Conservation (phyloP, 2,113 vertebrate species). For the Phylloscopus whistleri region DNA sequence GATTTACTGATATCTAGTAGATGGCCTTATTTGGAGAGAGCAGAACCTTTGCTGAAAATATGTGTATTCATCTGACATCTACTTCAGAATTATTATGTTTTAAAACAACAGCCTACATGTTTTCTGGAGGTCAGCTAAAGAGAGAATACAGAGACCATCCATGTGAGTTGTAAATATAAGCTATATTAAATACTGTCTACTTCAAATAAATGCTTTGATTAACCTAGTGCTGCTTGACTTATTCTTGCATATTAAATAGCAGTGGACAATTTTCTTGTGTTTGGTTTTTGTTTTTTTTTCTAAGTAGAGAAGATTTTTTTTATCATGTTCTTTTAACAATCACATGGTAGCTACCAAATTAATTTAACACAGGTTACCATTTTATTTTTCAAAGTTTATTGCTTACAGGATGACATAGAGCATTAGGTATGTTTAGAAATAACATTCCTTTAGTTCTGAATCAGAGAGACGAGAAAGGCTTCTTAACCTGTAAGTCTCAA, state of each 20-base stretch:
- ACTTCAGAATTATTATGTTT: neutral
- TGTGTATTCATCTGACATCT: neutral
- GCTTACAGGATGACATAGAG: neutral
- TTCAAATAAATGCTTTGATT: neutral
- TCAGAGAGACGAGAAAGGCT: neutral
- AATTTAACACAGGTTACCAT: neutral
- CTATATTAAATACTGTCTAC: neutral
- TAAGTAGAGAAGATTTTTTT: neutral
- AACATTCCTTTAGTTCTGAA: neutral
- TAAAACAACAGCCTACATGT: neutral
- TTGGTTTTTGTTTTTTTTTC: neutral
- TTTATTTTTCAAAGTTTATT: neutral
- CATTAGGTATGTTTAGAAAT: neutral
- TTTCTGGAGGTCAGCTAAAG: neutral
- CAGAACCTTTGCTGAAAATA: neutral
- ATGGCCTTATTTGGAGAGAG: neutral
- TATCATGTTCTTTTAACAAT: neutral
- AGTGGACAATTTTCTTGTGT: neutral
- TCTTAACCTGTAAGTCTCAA: neutral
- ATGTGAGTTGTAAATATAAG: neutral
- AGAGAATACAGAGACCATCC: neutral
- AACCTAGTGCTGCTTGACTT: neutral
- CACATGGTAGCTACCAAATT: neutral
- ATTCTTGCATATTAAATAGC: neutral
- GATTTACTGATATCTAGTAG: neutral